Base-by-base conservation (phyloP, 64 coral and sea anemone species). In the Trachythela sp. region DNA sequence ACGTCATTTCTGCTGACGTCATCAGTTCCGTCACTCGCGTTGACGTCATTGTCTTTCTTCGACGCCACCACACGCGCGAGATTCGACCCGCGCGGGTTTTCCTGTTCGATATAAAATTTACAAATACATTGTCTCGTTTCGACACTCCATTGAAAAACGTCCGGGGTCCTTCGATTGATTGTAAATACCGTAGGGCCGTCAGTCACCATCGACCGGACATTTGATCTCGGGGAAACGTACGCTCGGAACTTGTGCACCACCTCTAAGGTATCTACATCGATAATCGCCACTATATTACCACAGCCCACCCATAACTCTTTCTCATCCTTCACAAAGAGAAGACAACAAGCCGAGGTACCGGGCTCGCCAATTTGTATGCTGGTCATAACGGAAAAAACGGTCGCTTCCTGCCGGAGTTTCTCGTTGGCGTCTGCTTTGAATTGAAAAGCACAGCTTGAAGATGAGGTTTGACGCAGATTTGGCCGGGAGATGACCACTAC, bases 61-160 rank as follows among this genome's bases (percentile, higher is more conserved):
- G 42, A 11, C 42, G 11, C 11, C 42, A 64, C 4, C 18, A 64
- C 18, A 24, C 5, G 1, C 24, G 56, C 56, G 30, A 80, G 13
- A 15, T 37, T 39, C 15, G 10, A 15, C 35, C 91, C 93, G 0
- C 91, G 89, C 2, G 96, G 93, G 42, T 48, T 86, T 30, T 99
- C 86, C 13, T 91, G 45, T 40, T 95, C 91, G 20, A 89, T 88
- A 31, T 95, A 86, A 54, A 99, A 99, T 18, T 95, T 85, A 64
- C 92, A 89, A 32, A 91, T 94, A 27, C 94, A 84, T 42, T 91
- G 96, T 39, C 90, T 91, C 48, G 75, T 89, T 5, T 15, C 32
- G 0, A 91, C 89, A 13, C 91, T 91, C 96, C 96, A 99, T 18
- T 99, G 91, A n/a, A 95, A 77, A 40, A 99, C 91, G 32, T 95